These are phyloP conservation scores for Aleiodes leptofemur DNA, from an alignment of 2,888 invertebrate genomes.

Conservation along the genomic window DNA sequence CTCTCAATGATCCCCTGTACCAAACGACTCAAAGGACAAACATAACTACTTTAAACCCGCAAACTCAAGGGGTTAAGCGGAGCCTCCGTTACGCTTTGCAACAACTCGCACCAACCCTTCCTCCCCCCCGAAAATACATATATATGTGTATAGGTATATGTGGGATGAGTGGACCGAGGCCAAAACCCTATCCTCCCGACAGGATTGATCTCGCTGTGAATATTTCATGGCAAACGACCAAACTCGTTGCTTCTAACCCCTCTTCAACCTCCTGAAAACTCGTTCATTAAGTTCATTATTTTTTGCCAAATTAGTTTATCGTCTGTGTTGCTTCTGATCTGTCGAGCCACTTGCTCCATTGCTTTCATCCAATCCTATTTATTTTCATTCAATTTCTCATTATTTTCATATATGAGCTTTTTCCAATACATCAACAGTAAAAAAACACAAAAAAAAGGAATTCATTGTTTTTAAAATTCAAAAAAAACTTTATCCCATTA, in stretches of 20 bases:
- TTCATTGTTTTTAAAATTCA: too few relatives aligned
- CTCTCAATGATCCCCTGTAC: slow-evolving; percentile 45
- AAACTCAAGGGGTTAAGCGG: slow-evolving; percentile 75
- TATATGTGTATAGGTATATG: background rate
- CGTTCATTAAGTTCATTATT: slow-evolving; percentile 71
- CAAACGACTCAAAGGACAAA: slow-evolving; percentile 74
- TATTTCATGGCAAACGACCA: slow-evolving; percentile 69
- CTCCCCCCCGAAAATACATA: slow-evolving; percentile 1
- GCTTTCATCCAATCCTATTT: too few relatives aligned
- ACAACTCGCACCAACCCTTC: slow-evolving; percentile 47
- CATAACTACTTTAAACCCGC: slow-evolving; percentile 75
- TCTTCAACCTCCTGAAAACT: slow-evolving; percentile 41
- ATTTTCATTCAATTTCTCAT: too few relatives aligned
- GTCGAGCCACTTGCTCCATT: too few relatives aligned
- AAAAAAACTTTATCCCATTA: too few relatives aligned
- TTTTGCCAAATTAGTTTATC: slow-evolving; percentile 58
- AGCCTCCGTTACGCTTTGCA: slow-evolving; percentile 67
- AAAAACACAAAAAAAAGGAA: too few relatives aligned
- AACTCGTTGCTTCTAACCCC: slow-evolving; percentile 62
- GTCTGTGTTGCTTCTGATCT: slow-evolving; percentile 36
- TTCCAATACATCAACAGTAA: too few relatives aligned
- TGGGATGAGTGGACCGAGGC: slow-evolving; percentile 25
- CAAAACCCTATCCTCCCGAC: slow-evolving; percentile 57
- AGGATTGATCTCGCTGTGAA: slow-evolving; percentile 74
- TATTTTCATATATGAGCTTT: too few relatives aligned